Evolutionary conservation across 2,113 vertebrate genomes (phyloP).

Genomic region (Xyliphius kryptos): DNA sequence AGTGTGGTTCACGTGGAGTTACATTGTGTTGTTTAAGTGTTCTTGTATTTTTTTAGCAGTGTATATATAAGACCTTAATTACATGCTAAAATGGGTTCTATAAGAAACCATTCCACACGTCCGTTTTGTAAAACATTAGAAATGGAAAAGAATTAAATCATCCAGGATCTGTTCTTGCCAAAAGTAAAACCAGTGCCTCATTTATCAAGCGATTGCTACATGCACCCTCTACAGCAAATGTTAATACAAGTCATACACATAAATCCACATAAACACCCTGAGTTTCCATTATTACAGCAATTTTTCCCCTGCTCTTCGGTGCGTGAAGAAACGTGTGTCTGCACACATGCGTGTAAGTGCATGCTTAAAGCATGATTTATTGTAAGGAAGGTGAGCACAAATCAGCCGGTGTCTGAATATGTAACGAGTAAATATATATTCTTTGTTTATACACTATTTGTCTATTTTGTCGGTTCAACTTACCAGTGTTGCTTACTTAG

Average conservation of each 20-base stretch:
- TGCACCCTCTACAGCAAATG: slow-evolving; percentile 5
- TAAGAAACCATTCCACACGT: neutral
- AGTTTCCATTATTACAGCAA: slow-evolving; percentile 1
- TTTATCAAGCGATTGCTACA: neutral
- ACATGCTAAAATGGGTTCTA: neutral
- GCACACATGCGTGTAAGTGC: slow-evolving; percentile 29
- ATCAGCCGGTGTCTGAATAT: slow-evolving; percentile 37
- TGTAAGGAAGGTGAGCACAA: slow-evolving; percentile 40
- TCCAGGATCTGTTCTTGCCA: slow-evolving; percentile 17
- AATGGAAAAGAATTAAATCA: slow-evolving; percentile 11
- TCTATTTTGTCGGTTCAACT: too few species aligned
- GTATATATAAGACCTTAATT: too few species aligned
- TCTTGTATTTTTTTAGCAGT: too few species aligned
- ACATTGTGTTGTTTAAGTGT: too few species aligned
- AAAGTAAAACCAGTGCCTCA: slow-evolving; percentile 5
- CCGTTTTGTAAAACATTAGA: neutral
- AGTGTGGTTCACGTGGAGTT: too few species aligned
- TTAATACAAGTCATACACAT: slow-evolving; percentile 11
- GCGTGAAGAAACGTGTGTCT: slow-evolving; percentile 14
- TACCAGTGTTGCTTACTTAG: too few species aligned
- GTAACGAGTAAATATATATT: neutral
- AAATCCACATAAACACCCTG: neutral
- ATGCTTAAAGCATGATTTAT: slow-evolving; percentile 37
- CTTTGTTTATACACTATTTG: neutral
- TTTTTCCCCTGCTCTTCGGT: slow-evolving; percentile 18